Conservation (phyloP, 2,797 vertebrate species). For the Siniperca obscura region DNA sequence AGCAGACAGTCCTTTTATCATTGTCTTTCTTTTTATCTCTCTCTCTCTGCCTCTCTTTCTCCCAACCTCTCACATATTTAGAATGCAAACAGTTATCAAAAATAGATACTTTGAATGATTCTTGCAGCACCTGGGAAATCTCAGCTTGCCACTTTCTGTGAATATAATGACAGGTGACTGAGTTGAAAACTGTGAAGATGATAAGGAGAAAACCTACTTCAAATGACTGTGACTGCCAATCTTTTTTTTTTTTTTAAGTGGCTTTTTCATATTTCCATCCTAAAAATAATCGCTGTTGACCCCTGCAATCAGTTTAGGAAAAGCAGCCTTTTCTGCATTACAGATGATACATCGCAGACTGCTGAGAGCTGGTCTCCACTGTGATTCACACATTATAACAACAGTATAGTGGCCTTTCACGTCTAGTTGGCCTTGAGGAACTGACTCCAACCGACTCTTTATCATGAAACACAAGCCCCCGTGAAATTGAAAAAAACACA, state of each 20-base stretch:
- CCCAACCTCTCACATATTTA: slow-evolving; percentile 18
- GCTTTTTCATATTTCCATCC: slow-evolving; percentile 16
- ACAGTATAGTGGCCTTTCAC: slow-evolving; percentile 37
- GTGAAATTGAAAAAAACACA: slow-evolving; percentile 72
- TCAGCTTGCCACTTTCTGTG: slow-evolving; percentile 4
- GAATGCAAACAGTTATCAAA: slow-evolving; percentile 49
- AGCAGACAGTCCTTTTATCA: slow-evolving; percentile 42
- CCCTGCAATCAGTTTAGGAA: slow-evolving; percentile 11
- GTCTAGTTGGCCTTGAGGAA: slow-evolving; percentile 52
- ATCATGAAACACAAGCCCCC: slow-evolving; percentile 67
- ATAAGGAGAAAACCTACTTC: slow-evolving; percentile 15
- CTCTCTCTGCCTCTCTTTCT: background rate
- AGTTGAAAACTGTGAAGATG: slow-evolving; percentile 27
- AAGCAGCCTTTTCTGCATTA: slow-evolving; percentile 10
- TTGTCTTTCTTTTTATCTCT: slow-evolving; percentile 10
- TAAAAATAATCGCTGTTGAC: slow-evolving; percentile 59
- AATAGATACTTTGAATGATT: slow-evolving; percentile 55
- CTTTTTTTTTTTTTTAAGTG: background rate
- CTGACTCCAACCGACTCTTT: slow-evolving; percentile 53
- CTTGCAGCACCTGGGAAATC: slow-evolving; percentile 24
- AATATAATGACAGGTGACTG: slow-evolving; percentile 25
- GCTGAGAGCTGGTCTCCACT: background rate
- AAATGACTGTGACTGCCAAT: slow-evolving; percentile 1
- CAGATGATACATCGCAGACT: slow-evolving; percentile 4
- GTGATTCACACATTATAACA: slow-evolving; percentile 31